These are phyloP conservation scores for Helicorthomorpha holstii DNA, from an alignment of 1,140 invertebrate species.

Conservation along the genomic window DNA sequence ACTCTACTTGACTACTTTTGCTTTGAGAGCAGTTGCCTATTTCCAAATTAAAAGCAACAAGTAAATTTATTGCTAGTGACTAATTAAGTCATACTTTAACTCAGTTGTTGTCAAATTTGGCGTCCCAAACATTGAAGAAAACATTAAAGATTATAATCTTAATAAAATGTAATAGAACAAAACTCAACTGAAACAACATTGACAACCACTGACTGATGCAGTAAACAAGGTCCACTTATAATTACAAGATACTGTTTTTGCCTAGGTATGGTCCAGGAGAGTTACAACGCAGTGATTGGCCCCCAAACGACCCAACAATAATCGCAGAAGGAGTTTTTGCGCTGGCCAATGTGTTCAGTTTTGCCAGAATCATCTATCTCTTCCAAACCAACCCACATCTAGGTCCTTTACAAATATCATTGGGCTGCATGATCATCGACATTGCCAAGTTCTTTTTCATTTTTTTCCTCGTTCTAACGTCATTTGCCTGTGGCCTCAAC, in stretches of 20 bases:
- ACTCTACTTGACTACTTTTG: constrained; percentile 36
- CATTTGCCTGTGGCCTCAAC: constrained; percentile 28
- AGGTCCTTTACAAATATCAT: constrained; percentile 37
- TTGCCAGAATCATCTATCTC: constrained; percentile 37
- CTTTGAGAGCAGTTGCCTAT: constrained; percentile 34
- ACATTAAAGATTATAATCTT: too few relatives aligned
- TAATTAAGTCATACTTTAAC: too few relatives aligned
- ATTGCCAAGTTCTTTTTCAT: constrained; percentile 34
- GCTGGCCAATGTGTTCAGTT: constrained; percentile 39
- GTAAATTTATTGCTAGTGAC: too few relatives aligned
- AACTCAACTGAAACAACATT: too few relatives aligned
- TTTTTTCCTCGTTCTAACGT: constrained; percentile 28
- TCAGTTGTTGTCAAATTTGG: too few relatives aligned
- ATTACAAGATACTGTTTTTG: too few relatives aligned
- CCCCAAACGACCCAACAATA: constrained; percentile 37
- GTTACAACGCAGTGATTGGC: constrained; percentile 30
- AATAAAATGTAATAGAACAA: too few relatives aligned
- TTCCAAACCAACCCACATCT: constrained; percentile 40
- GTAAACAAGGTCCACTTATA: too few relatives aligned
- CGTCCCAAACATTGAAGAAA: too few relatives aligned
- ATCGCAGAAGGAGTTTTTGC: constrained; percentile 39
- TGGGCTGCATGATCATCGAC: constrained; percentile 36
- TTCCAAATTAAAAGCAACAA: constrained; percentile 22
- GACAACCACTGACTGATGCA: too few relatives aligned
- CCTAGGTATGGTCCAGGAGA: constrained; percentile 12